phyloP scores from a whole-genome alignment of 2,113 vertebrate genomes.

The Pterocles gutturalis region DNA sequence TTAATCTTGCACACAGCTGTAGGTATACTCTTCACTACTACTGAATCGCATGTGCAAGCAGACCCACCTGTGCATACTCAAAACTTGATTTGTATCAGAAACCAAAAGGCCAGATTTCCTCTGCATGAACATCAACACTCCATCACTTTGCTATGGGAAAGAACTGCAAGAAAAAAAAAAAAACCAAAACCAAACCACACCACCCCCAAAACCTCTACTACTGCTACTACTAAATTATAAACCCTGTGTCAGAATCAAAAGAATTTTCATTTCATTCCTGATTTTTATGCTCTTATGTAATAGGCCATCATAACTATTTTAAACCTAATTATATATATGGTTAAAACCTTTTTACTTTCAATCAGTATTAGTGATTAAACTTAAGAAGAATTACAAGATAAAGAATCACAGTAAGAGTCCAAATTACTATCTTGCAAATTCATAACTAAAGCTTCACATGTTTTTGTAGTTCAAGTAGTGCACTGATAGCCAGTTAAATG shows the following conservation, averaged over 20 bases:
- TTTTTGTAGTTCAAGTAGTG: background rate
- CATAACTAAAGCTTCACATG: accelerated
- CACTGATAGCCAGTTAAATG: accelerated
- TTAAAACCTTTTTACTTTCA: background rate
- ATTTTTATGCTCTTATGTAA: background rate
- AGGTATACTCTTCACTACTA: conserved; percentile 22
- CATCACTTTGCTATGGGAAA: background rate
- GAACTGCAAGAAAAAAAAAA: background rate
- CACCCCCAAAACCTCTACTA: too few species aligned
- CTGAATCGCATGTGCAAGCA: background rate
- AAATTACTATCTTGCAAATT: background rate
- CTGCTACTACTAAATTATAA: background rate
- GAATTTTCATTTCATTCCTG: background rate
- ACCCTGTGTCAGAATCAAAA: background rate
- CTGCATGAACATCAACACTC: background rate
- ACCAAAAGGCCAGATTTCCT: background rate
- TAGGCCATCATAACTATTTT: background rate
- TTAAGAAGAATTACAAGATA: background rate
- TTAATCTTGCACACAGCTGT: background rate
- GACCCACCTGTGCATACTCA: background rate
- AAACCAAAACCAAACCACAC: background rate
- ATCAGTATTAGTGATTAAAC: background rate
- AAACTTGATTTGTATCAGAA: background rate
- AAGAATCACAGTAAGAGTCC: background rate
- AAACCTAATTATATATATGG: background rate